These are phyloP conservation scores for Etheostoma cragini DNA, from an alignment of 2,113 vertebrate genomes.

Conservation along the genomic window DNA sequence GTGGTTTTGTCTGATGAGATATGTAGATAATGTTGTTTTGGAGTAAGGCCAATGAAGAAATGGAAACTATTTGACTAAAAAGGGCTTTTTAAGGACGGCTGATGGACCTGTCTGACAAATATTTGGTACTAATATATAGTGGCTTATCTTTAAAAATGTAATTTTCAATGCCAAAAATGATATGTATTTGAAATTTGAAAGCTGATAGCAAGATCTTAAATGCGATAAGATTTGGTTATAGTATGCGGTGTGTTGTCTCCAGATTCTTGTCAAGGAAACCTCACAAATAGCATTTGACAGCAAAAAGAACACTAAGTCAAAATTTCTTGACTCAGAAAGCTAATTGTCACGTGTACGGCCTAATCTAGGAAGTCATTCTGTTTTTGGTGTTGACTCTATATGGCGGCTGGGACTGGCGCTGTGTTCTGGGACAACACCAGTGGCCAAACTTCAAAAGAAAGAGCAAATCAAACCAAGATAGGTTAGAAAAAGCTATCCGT, in stretches of 20 bases:
- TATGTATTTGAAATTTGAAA: neutral
- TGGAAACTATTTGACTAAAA: conserved; percentile 51
- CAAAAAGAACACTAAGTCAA: neutral
- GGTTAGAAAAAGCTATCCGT: conserved; percentile 55
- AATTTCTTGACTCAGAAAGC: neutral
- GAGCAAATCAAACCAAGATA: conserved; percentile 37
- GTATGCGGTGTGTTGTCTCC: neutral
- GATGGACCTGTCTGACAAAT: conserved; percentile 21
- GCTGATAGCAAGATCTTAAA: neutral
- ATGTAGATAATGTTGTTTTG: conserved; percentile 58
- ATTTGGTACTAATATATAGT: conserved; percentile 9
- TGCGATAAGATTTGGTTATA: neutral
- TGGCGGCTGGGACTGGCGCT: neutral
- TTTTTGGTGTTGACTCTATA: conserved; percentile 22
- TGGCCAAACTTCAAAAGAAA: conserved; percentile 52
- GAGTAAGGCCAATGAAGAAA: conserved; percentile 50
- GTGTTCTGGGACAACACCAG: conserved; percentile 14
- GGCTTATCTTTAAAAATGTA: conserved; percentile 18
- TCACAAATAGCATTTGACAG: neutral
- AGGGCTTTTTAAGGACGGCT: conserved; percentile 39
- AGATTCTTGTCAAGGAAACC: neutral
- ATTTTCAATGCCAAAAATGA: conserved; percentile 4
- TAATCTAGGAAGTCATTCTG: conserved; percentile 9
- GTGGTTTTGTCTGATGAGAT: conserved; percentile 53
- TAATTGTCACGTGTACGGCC: neutral